Conservation (phyloP, 2,888 invertebrate genomes). For the Agrotis ipsilon region DNA sequence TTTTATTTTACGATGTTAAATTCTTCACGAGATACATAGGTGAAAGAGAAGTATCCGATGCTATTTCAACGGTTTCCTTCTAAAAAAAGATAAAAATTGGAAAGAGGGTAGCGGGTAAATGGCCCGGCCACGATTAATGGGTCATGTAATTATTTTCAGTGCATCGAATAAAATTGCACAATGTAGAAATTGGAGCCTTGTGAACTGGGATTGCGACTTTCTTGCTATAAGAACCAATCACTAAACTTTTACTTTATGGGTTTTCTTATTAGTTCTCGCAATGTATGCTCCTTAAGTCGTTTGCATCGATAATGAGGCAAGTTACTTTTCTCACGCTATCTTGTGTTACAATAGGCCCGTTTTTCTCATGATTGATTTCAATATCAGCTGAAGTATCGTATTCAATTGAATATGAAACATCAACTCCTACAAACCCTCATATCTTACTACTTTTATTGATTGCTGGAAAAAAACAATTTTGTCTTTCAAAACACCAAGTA, state of each 20-base stretch:
- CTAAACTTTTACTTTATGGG: background rate
- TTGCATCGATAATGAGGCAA: background rate
- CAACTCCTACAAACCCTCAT: background rate
- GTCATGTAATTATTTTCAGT: slow-evolving; percentile 72
- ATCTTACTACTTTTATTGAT: background rate
- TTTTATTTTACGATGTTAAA: slow-evolving; percentile 90
- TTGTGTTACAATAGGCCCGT: slow-evolving; percentile 4
- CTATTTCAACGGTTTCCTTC: slow-evolving; percentile 77
- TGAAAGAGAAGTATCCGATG: slow-evolving; percentile 81
- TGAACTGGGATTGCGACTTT: slow-evolving; percentile 13
- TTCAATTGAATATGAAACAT: background rate
- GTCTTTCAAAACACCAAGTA: slow-evolving; percentile 19
- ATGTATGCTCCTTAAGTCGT: background rate
- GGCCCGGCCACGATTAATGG: slow-evolving; percentile 80
- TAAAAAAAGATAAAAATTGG: slow-evolving; percentile 73
- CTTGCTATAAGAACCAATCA: slow-evolving; percentile 5
- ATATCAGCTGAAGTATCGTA: background rate
- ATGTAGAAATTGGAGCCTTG: slow-evolving; percentile 12
- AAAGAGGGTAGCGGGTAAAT: slow-evolving; percentile 75
- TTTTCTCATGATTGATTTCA: slow-evolving; percentile 22
- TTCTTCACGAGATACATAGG: slow-evolving; percentile 87
- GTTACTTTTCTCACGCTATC: slow-evolving; percentile 28
- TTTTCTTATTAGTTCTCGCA: background rate
- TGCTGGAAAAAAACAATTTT: background rate
- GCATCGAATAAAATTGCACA: slow-evolving; percentile 51